Evolutionary conservation across 2,113 vertebrate species (phyloP).

Genomic region (Amazona vittata): DNA sequence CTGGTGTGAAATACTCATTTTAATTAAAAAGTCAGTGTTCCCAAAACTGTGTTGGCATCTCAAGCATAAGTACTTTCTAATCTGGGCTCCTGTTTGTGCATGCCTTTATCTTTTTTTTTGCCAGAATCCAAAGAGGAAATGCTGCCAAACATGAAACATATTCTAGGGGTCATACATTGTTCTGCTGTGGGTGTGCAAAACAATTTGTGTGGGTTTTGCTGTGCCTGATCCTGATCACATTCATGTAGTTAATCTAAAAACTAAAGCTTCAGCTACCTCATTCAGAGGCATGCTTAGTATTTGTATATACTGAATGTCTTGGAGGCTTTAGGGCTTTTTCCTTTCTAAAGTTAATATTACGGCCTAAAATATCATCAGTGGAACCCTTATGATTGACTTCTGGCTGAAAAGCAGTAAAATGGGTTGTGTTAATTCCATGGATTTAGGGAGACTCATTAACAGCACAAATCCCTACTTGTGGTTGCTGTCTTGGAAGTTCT

Average conservation of each 20-base stretch:
- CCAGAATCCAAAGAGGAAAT: not conserved
- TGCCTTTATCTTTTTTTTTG: not conserved
- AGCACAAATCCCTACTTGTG: not conserved
- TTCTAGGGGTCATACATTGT: not conserved
- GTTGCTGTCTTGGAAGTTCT: not conserved
- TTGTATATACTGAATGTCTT: not conserved
- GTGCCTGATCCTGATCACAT: not conserved
- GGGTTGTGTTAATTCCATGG: not conserved
- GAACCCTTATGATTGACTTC: not conserved
- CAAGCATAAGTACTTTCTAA: not conserved
- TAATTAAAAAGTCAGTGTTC: not conserved
- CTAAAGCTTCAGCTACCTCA: not conserved
- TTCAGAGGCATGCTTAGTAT: not conserved
- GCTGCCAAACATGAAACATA: not conserved
- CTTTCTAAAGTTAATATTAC: not conserved
- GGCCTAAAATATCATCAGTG: not conserved
- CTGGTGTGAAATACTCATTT: conserved; percentile 2
- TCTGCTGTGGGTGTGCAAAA: not conserved
- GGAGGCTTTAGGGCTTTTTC: not conserved
- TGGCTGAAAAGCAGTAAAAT: not conserved
- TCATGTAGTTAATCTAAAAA: not conserved
- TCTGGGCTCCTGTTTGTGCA: not conserved
- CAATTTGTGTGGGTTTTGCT: not conserved
- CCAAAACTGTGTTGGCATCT: not conserved
- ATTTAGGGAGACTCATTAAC: not conserved